Percentiles rank a stretch among this genome's conserved stretches.
These are phyloP conservation scores for Apogon hyalosoma DNA, from an alignment of 2,797 vertebrate genomes.

Conservation along the genomic window DNA sequence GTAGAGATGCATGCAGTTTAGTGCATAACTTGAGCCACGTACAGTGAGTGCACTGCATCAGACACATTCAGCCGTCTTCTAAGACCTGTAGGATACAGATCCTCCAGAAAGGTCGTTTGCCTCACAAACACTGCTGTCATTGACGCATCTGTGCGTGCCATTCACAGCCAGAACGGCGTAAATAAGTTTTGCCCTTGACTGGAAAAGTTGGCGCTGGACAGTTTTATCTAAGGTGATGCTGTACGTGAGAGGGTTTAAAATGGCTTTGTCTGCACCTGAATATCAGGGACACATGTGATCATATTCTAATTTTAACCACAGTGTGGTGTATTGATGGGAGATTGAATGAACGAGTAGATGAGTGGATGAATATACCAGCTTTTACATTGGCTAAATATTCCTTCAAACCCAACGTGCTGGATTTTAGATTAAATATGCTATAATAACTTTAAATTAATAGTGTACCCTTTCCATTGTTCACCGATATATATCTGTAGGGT, in stretches of 20 bases:
- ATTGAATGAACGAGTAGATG: too few relatives aligned
- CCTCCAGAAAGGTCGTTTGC: constrained; percentile 57
- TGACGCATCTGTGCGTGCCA: constrained; percentile 52
- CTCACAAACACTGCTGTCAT: constrained; percentile 13
- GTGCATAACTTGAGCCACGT: constrained; percentile 39
- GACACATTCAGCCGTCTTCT: constrained; percentile 14
- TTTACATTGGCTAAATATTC: too few relatives aligned
- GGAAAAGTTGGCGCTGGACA: constrained; percentile 63
- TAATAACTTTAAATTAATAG: too few relatives aligned
- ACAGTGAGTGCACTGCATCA: constrained; percentile 50
- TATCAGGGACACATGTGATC: not conserved
- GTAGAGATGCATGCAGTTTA: constrained; percentile 12
- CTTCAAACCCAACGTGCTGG: too few relatives aligned
- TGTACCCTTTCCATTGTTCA: too few relatives aligned
- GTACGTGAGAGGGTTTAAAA: constrained; percentile 61
- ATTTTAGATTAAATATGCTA: too few relatives aligned
- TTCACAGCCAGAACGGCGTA: constrained; percentile 8
- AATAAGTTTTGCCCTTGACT: constrained; percentile 66
- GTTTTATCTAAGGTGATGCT: constrained; percentile 41
- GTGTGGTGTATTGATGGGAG: too few relatives aligned
- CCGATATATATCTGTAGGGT: too few relatives aligned
- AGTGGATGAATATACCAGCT: too few relatives aligned
- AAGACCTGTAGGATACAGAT: constrained; percentile 59
- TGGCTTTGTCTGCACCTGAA: constrained; percentile 47
- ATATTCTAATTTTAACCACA: too few relatives aligned